Evolutionary conservation across 2,113 vertebrate species (phyloP).

Genomic region (Eulacestoma nigropectus): DNA sequence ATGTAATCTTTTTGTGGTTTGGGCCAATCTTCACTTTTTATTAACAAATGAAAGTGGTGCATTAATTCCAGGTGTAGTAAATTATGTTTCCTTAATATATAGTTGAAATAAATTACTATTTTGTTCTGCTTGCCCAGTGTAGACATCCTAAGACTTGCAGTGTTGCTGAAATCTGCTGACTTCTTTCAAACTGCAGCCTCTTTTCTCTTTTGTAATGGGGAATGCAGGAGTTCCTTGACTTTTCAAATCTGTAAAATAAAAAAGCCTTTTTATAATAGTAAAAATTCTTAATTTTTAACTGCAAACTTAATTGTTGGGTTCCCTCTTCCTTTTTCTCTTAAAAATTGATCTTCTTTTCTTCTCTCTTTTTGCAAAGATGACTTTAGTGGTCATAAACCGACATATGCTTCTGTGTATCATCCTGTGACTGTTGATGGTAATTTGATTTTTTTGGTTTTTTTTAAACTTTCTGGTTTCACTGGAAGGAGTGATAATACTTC

Average conservation of each 20-base stretch:
- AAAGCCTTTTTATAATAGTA: background rate
- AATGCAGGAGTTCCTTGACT: background rate
- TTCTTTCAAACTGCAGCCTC: background rate
- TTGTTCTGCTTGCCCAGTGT: background rate
- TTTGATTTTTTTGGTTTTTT: background rate
- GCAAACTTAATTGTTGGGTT: background rate
- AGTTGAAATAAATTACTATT: background rate
- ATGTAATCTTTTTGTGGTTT: background rate
- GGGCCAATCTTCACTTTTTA: background rate
- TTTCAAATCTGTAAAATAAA: background rate
- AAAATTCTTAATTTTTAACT: background rate
- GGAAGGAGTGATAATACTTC: background rate
- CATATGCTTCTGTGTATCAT: slow-evolving; percentile 35
- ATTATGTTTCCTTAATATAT: background rate
- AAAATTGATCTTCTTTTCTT: slow-evolving; percentile 36
- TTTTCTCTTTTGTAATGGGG: background rate
- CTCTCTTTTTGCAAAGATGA: slow-evolving; percentile 23
- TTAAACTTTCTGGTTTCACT: background rate
- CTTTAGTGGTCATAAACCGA: slow-evolving; percentile 32
- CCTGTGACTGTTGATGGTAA: slow-evolving; percentile 51
- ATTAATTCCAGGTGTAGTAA: background rate
- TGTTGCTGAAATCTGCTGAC: background rate
- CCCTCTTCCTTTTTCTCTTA: background rate
- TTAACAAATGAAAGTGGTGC: background rate
- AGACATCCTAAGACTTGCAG: background rate